phyloP scores from a whole-genome alignment of 1,140 invertebrate genomes.

The Habropoda laboriosa region DNA sequence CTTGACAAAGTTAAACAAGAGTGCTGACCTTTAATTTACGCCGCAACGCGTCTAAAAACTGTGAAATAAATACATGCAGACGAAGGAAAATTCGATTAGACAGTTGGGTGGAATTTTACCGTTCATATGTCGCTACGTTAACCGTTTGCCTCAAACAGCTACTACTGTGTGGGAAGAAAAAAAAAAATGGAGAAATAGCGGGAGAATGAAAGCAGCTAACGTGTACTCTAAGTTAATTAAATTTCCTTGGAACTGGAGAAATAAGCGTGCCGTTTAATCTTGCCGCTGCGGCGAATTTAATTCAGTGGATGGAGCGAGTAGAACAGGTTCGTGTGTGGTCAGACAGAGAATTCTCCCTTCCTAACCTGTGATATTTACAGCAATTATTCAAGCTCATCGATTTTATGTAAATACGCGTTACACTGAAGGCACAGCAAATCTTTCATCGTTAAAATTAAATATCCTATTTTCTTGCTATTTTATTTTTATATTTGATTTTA shows the following conservation, averaged over 20 bases:
- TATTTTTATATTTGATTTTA: too few species aligned
- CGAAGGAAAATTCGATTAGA: constrained; percentile 10
- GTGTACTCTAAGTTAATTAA: constrained; percentile 18
- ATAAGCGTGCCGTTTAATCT: background rate
- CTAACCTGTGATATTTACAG: background rate
- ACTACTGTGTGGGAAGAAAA: too few species aligned
- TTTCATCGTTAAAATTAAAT: too few species aligned
- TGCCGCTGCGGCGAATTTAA: background rate
- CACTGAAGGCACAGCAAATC: too few species aligned
- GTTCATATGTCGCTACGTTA: background rate
- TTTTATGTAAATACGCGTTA: background rate
- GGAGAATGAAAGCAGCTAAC: background rate
- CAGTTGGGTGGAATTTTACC: background rate
- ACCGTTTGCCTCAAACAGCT: background rate
- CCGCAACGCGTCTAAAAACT: background rate
- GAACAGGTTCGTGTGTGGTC: background rate
- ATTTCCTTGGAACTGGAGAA: background rate
- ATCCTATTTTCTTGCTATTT: too few species aligned
- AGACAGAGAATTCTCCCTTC: background rate
- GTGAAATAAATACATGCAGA: constrained; percentile 7
- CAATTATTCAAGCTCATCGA: background rate
- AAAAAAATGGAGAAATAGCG: background rate
- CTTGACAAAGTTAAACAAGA: constrained; percentile 24
- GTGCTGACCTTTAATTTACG: background rate
- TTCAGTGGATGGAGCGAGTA: background rate